A percentile compares a stretch with the other conserved stretches of the same genome.
These are phyloP conservation scores for Agrypnus murinus DNA, from an alignment of 2,888 invertebrate species.

Conservation along the genomic window DNA sequence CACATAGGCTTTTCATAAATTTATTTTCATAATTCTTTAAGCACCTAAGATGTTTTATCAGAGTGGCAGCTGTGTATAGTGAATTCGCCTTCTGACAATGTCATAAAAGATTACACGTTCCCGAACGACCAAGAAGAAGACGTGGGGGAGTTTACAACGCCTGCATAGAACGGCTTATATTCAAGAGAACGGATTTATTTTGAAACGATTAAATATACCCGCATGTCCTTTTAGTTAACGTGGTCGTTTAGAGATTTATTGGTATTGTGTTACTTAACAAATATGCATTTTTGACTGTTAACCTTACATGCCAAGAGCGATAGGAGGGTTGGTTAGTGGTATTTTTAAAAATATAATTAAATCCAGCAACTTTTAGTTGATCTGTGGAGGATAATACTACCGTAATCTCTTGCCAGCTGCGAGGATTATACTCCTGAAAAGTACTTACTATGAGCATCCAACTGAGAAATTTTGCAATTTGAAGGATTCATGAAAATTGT, in stretches of 20 bases:
- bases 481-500: too few relatives aligned
- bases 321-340: too few relatives aligned
- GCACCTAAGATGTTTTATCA: constrained; percentile 38
- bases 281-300: too few relatives aligned
- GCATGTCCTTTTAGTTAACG: constrained; percentile 36
- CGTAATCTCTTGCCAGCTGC: too few relatives aligned
- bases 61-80: constrained; percentile 37
- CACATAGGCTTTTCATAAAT: constrained; percentile 29
- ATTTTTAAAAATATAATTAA: too few relatives aligned
- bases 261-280: not conserved
- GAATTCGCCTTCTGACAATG: constrained; percentile 34
- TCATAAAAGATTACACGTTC: constrained; percentile 42
- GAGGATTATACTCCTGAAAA: too few relatives aligned
- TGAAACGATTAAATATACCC: constrained; percentile 44
- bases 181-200: constrained; percentile 30
- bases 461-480: too few relatives aligned
- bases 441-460: too few relatives aligned
- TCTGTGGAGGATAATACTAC: too few relatives aligned
- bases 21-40: constrained; percentile 43
- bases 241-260: constrained; percentile 12
- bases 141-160: constrained; percentile 36
- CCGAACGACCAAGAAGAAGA: constrained; percentile 29
- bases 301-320: too few relatives aligned
- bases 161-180: constrained; percentile 31
- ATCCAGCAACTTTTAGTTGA: too few relatives aligned